A percentile compares a stretch with the other conserved stretches of the same genome.
Evolutionary conservation across 2,113 vertebrate genomes (phyloP).

Genomic region (Calonectris borealis): DNA sequence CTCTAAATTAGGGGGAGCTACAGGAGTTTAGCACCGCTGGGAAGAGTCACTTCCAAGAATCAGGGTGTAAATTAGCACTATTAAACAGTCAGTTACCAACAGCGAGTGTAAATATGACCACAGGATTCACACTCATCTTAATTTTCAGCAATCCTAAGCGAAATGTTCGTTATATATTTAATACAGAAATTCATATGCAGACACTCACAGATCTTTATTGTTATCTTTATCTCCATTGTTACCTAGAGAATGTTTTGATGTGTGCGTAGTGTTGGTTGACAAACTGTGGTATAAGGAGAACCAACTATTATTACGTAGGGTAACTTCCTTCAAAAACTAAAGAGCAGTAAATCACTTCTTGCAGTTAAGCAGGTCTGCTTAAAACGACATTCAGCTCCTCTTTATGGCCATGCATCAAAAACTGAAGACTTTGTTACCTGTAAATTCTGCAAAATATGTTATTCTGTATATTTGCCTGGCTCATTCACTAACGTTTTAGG

Average conservation of each 20-base stretch:
- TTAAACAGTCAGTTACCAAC: background rate
- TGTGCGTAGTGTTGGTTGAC: background rate
- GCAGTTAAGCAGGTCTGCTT: background rate
- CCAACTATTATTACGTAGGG: background rate
- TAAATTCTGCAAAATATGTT: background rate
- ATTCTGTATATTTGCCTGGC: background rate
- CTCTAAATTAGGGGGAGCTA: background rate
- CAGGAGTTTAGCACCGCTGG: background rate
- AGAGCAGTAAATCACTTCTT: background rate
- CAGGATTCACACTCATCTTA: background rate
- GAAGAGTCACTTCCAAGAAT: background rate
- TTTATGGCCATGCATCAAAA: background rate
- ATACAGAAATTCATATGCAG: background rate
- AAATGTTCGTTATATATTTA: background rate
- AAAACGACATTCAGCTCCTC: background rate
- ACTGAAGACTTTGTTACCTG: background rate
- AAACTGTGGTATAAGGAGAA: background rate
- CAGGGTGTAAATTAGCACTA: background rate
- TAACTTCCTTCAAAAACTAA: background rate
- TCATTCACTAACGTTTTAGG: background rate
- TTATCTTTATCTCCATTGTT: background rate
- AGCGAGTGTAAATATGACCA: background rate
- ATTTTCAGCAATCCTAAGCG: background rate
- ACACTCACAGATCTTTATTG: background rate
- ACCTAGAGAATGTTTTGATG: background rate